Percentiles rank a stretch among this genome's conserved stretches.
Evolutionary conservation across 2,113 vertebrate genomes (phyloP).

Genomic region (Syrrhaptes paradoxus): DNA sequence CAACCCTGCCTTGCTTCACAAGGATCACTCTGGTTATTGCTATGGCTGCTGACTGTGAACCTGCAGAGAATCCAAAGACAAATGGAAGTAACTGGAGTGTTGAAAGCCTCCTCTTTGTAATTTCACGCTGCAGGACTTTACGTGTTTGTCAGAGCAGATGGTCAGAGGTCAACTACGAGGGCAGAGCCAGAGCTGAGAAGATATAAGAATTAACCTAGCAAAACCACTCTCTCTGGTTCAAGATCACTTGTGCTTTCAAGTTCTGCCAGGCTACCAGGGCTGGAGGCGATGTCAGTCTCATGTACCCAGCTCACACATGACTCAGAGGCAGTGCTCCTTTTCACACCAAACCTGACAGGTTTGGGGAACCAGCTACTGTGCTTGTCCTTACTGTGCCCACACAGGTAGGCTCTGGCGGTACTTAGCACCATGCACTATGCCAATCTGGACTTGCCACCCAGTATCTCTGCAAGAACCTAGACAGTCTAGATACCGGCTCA

Average conservation of each 20-base stretch:
- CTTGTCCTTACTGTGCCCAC: not conserved
- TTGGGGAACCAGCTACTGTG: not conserved
- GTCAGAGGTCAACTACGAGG: not conserved
- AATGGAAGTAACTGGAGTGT: not conserved
- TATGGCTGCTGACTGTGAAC: not conserved
- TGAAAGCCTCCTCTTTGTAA: not conserved
- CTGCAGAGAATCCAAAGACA: not conserved
- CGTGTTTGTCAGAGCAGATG: not conserved
- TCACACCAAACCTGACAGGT: not conserved
- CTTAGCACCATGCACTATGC: not conserved
- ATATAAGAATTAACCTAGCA: not conserved
- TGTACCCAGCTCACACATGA: accelerated
- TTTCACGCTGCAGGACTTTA: not conserved
- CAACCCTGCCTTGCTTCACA: not conserved
- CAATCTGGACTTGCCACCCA: not conserved
- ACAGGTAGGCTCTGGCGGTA: not conserved
- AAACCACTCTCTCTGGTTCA: not conserved
- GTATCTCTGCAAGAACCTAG: not conserved
- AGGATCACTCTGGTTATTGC: not conserved
- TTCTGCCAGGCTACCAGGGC: not conserved
- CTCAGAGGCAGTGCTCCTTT: not conserved
- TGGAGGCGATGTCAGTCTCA: not conserved
- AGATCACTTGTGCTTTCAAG: not conserved
- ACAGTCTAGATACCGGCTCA: not conserved
- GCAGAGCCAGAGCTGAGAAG: not conserved